Percentiles rank a stretch among this genome's conserved stretches.
phyloP scores from a whole-genome alignment of 2,113 vertebrate genomes.

The Excalfactoria chinensis region DNA sequence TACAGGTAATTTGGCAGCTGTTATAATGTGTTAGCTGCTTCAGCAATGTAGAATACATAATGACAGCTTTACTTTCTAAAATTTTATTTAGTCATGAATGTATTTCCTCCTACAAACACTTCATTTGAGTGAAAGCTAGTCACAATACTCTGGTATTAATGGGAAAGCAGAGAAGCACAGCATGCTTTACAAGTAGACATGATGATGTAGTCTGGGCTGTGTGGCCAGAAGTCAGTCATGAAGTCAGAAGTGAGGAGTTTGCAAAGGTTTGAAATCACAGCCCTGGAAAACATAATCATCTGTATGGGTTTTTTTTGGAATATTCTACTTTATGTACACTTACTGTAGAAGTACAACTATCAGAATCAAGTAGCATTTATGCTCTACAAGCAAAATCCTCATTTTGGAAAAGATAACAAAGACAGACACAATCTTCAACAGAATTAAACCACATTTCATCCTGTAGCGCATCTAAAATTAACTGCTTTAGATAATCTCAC shows the following conservation, averaged over 20 bases:
- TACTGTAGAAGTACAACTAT: not conserved
- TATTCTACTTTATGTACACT: not conserved
- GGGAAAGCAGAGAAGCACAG: not conserved
- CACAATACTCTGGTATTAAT: not conserved
- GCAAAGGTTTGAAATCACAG: not conserved
- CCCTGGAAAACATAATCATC: not conserved
- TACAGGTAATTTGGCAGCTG: constrained; percentile 67
- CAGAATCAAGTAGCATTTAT: not conserved
- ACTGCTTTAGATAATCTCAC: not conserved
- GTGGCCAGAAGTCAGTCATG: not conserved
- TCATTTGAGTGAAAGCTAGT: not conserved
- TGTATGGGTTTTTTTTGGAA: not conserved
- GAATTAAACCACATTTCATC: not conserved
- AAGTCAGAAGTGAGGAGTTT: not conserved
- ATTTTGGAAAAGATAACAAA: not conserved
- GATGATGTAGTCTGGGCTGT: not conserved
- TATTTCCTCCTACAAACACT: not conserved
- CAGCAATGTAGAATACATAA: constrained; percentile 27
- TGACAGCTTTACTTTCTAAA: constrained; percentile 30
- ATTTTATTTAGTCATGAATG: constrained; percentile 39
- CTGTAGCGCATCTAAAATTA: not conserved
- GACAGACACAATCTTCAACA: not conserved
- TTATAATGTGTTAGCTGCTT: constrained; percentile 49
- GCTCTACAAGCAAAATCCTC: not conserved
- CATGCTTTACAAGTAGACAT: not conserved